Conservation (phyloP, 2,888 invertebrate species). For the Athetis lepigone region DNA sequence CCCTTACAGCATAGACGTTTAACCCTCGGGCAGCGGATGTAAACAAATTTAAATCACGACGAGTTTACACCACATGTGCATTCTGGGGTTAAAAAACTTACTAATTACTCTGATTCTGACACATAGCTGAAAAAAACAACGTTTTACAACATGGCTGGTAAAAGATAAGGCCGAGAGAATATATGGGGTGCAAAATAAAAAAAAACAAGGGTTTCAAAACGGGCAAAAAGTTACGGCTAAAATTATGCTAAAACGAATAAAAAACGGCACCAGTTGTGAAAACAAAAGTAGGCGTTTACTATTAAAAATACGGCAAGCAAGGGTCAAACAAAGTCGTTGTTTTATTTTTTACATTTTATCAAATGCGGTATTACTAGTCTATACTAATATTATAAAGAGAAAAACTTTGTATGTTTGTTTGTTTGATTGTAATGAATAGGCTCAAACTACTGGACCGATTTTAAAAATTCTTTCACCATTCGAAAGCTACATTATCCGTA, state of each 20-base stretch:
- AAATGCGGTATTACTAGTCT: no score
- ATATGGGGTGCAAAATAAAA: slow-evolving; percentile 59
- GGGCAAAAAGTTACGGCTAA: slow-evolving; percentile 9
- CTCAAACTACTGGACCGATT: no score
- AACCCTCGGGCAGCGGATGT: slow-evolving; percentile 84
- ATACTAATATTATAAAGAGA: no score
- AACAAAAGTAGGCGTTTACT: neutral
- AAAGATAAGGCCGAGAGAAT: slow-evolving; percentile 66
- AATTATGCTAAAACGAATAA: neutral
- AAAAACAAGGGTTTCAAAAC: slow-evolving; percentile 17
- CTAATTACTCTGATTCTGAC: slow-evolving; percentile 67
- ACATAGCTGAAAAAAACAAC: slow-evolving; percentile 66
- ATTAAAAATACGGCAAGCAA: no score
- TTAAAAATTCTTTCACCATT: no score
- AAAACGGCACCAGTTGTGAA: slow-evolving; percentile 2
- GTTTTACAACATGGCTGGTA: slow-evolving; percentile 77
- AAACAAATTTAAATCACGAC: slow-evolving; percentile 83
- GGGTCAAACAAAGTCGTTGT: no score
- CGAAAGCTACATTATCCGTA: no score
- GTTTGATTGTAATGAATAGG: no score
- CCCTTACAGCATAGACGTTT: slow-evolving; percentile 67
- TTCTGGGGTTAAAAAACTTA: slow-evolving; percentile 78
- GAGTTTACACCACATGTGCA: slow-evolving; percentile 79
- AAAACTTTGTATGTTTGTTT: no score
- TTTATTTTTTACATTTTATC: no score